Evolutionary conservation across 2,888 invertebrate species (phyloP), one percentile per base, ranked within the genome.

Genomic region (Strigamia crassipes): DNA sequence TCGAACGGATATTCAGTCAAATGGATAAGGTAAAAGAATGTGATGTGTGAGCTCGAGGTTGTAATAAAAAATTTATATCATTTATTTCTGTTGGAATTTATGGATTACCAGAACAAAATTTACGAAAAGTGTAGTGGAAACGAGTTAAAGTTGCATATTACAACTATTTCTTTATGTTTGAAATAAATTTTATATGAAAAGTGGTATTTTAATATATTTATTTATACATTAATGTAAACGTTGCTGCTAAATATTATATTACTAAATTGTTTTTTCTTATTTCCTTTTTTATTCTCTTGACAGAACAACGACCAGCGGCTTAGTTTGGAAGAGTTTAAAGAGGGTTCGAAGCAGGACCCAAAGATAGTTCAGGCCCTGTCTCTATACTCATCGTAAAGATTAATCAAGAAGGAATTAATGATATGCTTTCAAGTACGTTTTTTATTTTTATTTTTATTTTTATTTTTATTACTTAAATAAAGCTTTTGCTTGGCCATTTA

Each of bases 1-100:
- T 98, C 84, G 97, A 98, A 90, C 96, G 97, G 89, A 99, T 99
- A 88, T 99, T 99, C 90, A 96, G 96, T 89, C 97, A 97, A 88
- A 96, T 97, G 97, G 99, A 99, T 90, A 98, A 90, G 87, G 90
- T 89, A 84, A 85, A 84, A 46, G 42, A 46, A 46, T 46, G 42
- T 46, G 42, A 46, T 42, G 27, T 81, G 34, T 31, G 34, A 21
- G n/a, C n/a, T n/a, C n/a, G n/a, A 21, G n/a, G n/a, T n/a, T n/a
- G n/a, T n/a, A n/a, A n/a, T 6, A 21, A 12, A 15, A 78, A 27
- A 78, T 15, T 78, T 3, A 78, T 23, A 23, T 5, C 15, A 15
- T 77, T 23, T 21, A 18, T 77, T 23, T 21, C 23, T 18, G 21
- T 34, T 34, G 34, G 6, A 34, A 5, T 34, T 34, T 34, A n/a